phyloP scores from a whole-genome alignment of 2,113 vertebrate species.

The zebrafish (Danio rerio) region GRCz12tu NC_133179.1:11082001-11082500 shows the following conservation, averaged over 20 bases:
- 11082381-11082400: conserved; percentile 45
- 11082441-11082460: conserved; percentile 52
- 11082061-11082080: too few species aligned
- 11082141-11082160: too few species aligned
- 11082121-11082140: too few species aligned
- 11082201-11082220: too few species aligned
- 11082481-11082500: conserved; percentile 19
- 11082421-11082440: conserved; percentile 61
- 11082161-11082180: too few species aligned
- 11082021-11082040: too few species aligned
- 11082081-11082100: too few species aligned
- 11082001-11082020: conserved; percentile 8
- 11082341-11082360: conserved; percentile 29
- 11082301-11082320: conserved; percentile 38
- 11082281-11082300: conserved; percentile 27
- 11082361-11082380: conserved; percentile 46
- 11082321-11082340: conserved; percentile 46
- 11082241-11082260: conserved; percentile 14
- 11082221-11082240: neutral
- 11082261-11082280: conserved; percentile 38
- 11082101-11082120: too few species aligned
- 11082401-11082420: conserved; percentile 62
- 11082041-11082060: too few species aligned
- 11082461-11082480: conserved; percentile 40
- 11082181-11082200: too few species aligned